Conservation (phyloP, 2,113 vertebrate species). For the Dipodomys spectabilis region DNA sequence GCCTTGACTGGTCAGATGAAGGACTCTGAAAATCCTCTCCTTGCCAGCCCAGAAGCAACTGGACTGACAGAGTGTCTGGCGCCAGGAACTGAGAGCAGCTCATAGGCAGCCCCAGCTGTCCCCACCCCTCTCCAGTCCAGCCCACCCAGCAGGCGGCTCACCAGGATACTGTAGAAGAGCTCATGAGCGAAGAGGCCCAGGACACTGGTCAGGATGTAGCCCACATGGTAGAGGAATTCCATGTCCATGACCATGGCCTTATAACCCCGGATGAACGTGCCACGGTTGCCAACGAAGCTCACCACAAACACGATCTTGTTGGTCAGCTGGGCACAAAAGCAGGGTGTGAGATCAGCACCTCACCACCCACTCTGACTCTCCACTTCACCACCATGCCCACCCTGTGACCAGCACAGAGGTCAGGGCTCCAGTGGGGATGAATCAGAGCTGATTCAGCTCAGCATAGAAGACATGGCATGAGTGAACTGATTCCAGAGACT, state of each 20-base stretch:
- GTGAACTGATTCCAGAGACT: neutral
- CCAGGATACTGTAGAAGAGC: conserved; percentile 98
- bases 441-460: neutral
- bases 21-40: neutral
- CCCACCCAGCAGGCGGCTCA: conserved; percentile 65
- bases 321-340: conserved; percentile 88
- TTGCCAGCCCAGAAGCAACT: neutral
- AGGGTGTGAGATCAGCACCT: neutral
- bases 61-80: no score
- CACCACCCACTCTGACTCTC: neutral
- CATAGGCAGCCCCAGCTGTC: neutral
- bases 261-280: conserved; percentile 97
- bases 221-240: conserved; percentile 97
- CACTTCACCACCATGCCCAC: neutral
- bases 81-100: fast-evolving
- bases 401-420: neutral
- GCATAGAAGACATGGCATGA: fast-evolving
- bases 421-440: neutral
- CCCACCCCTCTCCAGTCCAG: neutral
- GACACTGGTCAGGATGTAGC: conserved; percentile 95
- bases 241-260: conserved; percentile 98
- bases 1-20: neutral
- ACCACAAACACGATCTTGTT: conserved; percentile 98
- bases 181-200: conserved; percentile 96
- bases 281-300: conserved; percentile 98